phyloP scores from a whole-genome alignment of 2,888 invertebrate species.

The Brachylomia viminalis region DNA sequence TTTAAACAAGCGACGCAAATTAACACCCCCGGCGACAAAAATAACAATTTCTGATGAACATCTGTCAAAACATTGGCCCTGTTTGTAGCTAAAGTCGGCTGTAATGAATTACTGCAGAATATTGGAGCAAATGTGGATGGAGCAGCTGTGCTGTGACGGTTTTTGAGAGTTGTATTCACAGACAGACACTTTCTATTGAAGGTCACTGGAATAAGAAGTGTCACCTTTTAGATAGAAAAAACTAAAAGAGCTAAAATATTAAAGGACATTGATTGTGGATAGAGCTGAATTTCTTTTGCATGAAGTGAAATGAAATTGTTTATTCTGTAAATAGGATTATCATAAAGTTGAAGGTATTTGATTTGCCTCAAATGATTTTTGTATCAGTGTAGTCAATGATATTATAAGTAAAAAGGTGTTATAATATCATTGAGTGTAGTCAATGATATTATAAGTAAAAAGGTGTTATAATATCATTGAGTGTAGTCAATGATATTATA shows the following conservation, averaged over 20 bases:
- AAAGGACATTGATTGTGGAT: background rate
- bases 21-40: slow-evolving; percentile 73
- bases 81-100: slow-evolving; percentile 43
- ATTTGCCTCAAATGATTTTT: no score
- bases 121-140: slow-evolving; percentile 37
- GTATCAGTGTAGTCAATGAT: no score
- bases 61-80: slow-evolving; percentile 80
- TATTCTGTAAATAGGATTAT: no score
- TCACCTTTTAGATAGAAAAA: background rate
- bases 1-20: slow-evolving; percentile 75
- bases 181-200: background rate
- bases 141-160: slow-evolving; percentile 47
- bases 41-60: slow-evolving; percentile 79
- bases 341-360: no score
- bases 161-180: slow-evolving; percentile 20
- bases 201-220: background rate
- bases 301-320: no score
- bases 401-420: no score
- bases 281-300: no score
- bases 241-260: background rate
- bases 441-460: no score
- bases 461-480: no score
- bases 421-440: no score
- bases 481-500: no score
- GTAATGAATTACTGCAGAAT: slow-evolving; percentile 62